Percentiles rank a stretch among this genome's conserved stretches.
phyloP scores from a whole-genome alignment of 2,113 vertebrate genomes.

The Gambusia affinis region DNA sequence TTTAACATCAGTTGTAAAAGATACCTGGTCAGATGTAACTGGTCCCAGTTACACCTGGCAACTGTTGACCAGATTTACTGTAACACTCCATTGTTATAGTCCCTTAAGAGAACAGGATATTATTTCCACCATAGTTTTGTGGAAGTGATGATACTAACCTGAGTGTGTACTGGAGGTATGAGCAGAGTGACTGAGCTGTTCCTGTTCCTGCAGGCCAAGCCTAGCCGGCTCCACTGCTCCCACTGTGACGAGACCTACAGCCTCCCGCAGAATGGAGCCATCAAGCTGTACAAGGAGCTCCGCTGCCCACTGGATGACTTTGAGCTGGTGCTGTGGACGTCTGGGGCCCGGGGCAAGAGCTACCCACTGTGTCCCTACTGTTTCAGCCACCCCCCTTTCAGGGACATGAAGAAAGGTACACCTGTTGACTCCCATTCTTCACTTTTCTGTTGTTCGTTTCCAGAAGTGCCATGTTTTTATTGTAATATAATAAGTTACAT shows the following conservation, averaged over 20 bases:
- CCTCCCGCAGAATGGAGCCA: constrained; percentile 94
- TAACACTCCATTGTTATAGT: too few species aligned
- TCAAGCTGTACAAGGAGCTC: constrained; percentile 97
- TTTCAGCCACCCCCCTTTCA: constrained; percentile 94
- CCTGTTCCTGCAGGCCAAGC: constrained; percentile 85
- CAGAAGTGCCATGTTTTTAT: too few species aligned
- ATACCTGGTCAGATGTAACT: too few species aligned
- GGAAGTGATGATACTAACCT: too few species aligned
- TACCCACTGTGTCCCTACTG: constrained; percentile 97
- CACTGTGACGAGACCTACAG: constrained; percentile 98
- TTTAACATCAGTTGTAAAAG: too few species aligned
- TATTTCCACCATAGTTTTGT: too few species aligned
- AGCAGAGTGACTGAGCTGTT: neutral
- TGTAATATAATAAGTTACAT: too few species aligned
- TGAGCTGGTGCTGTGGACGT: constrained; percentile 96
- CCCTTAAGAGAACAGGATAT: too few species aligned
- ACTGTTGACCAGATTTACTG: too few species aligned
- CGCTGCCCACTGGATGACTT: constrained; percentile 96
- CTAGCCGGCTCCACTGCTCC: constrained; percentile 95
- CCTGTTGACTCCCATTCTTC: neutral
- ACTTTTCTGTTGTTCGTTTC: too few species aligned
- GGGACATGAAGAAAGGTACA: constrained; percentile 98
- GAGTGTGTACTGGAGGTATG: too few species aligned
- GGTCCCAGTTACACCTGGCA: too few species aligned
- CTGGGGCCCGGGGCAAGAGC: constrained; percentile 92